These are phyloP conservation scores for Anastrepha ludens DNA, from an alignment of 1,140 invertebrate species.

Conservation along the genomic window DNA sequence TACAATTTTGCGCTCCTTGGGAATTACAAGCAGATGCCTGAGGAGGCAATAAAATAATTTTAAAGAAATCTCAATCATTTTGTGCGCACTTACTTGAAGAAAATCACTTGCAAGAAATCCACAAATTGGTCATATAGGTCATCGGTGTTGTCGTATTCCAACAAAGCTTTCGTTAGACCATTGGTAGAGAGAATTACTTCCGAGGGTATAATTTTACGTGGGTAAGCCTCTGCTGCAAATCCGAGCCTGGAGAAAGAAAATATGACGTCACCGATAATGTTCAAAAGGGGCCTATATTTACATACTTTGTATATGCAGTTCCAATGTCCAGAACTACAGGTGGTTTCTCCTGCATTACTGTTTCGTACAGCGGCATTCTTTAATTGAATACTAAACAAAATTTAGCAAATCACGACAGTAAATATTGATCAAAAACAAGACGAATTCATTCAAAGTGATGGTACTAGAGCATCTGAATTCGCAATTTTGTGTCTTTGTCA, in stretches of 20 bases:
- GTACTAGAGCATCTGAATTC: too few species aligned
- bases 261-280: slow-evolving; percentile 55
- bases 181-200: slow-evolving; percentile 82
- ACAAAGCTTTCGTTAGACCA: slow-evolving; percentile 80
- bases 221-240: slow-evolving; percentile 90
- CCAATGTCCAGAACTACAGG: slow-evolving; percentile 94
- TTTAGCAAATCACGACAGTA: neutral
- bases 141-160: slow-evolving; percentile 81
- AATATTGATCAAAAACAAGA: too few species aligned
- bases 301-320: slow-evolving; percentile 93
- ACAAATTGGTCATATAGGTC: slow-evolving; percentile 91
- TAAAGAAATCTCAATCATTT: neutral
- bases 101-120: slow-evolving; percentile 91
- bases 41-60: slow-evolving; percentile 32
- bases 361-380: slow-evolving; percentile 84
- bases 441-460: too few species aligned
- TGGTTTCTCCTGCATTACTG: slow-evolving; percentile 88
- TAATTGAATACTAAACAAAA: neutral
- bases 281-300: slow-evolving; percentile 54
- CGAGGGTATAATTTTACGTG: slow-evolving; percentile 90
- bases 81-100: slow-evolving; percentile 83
- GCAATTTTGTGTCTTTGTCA: too few species aligned
- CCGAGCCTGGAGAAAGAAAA: slow-evolving; percentile 82
- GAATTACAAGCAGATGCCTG: slow-evolving; percentile 89
- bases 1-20: slow-evolving; percentile 93